Evolutionary conservation across 2,797 vertebrate species (phyloP).

Genomic region (Sphenopsis melanotis): DNA sequence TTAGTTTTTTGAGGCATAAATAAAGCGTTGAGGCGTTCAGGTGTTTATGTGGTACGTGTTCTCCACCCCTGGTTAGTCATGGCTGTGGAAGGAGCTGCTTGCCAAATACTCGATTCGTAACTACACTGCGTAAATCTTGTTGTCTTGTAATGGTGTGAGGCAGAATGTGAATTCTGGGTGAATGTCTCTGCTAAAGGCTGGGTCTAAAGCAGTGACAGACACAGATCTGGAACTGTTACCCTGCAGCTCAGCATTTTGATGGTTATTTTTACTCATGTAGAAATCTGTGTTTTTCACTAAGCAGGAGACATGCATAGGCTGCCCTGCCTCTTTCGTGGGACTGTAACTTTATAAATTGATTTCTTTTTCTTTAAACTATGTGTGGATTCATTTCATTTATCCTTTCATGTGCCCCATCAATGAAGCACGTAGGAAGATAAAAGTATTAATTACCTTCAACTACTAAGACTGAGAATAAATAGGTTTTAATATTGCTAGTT

Average conservation of each 20-base stretch:
- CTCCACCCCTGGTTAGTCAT: not conserved
- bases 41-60: not conserved
- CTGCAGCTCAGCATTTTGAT: not conserved
- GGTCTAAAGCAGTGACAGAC: not conserved
- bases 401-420: not conserved
- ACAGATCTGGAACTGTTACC: not conserved
- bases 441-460: constrained; percentile 21
- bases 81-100: not conserved
- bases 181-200: not conserved
- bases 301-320: not conserved
- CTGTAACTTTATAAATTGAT: not conserved
- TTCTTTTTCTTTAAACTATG: not conserved
- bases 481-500: constrained; percentile 1
- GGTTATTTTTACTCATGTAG: not conserved
- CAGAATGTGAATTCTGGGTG: not conserved
- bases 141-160: not conserved
- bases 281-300: not conserved
- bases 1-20: not conserved
- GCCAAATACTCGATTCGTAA: not conserved
- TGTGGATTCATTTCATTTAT: not conserved
- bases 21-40: not conserved
- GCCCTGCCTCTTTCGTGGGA: not conserved
- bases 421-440: constrained; percentile 8
- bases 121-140: not conserved
- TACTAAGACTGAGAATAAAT: not conserved